Conservation (phyloP, 1,140 invertebrate species). For the Zaprionus vittiger region DNA sequence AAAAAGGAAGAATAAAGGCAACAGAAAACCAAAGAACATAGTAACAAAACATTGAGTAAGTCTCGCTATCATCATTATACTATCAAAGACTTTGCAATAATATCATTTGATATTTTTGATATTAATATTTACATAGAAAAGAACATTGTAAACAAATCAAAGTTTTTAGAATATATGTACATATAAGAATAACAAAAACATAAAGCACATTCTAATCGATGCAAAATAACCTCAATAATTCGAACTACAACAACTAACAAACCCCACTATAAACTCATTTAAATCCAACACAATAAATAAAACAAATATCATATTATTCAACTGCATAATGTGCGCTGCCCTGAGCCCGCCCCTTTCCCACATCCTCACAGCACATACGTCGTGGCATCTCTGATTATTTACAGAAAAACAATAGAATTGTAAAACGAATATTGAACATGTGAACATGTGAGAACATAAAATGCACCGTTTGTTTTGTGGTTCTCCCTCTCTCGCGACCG, state of each 20-base stretch:
- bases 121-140: too few species aligned
- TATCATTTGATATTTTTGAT: too few species aligned
- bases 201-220: background rate
- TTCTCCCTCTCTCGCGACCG: too few species aligned
- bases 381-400: constrained; percentile 5
- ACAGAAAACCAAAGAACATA: background rate
- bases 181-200: background rate
- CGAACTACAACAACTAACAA: too few species aligned
- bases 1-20: too few species aligned
- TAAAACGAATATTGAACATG: constrained; percentile 4
- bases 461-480: constrained; percentile 1
- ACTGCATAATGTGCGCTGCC: background rate
- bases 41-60: too few species aligned
- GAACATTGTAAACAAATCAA: too few species aligned
- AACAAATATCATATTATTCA: background rate
- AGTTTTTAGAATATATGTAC: too few species aligned
- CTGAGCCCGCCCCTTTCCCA: background rate
- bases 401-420: constrained; percentile 9
- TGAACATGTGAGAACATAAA: constrained; percentile 11
- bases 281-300: too few species aligned
- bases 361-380: background rate
- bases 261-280: too few species aligned
- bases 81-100: too few species aligned
- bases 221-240: background rate
- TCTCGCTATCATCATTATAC: too few species aligned